phyloP scores from a whole-genome alignment of 37 sponge, comb jelly and placozoan genomes.

The Theonella swinhoei region DNA sequence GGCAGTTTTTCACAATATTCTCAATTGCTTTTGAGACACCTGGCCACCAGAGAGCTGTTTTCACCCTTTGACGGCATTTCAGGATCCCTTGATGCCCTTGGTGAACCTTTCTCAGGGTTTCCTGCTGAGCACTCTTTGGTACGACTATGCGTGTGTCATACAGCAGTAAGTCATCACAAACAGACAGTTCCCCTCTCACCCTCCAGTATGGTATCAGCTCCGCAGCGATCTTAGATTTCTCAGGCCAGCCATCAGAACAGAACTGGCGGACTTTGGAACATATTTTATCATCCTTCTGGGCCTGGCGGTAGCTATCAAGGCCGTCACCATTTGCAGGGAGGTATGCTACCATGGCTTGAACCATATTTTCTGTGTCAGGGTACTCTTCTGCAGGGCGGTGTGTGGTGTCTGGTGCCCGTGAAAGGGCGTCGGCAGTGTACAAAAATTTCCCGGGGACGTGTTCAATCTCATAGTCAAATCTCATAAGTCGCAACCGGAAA shows the following conservation, averaged over 20 bases:
- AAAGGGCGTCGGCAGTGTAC: constrained; percentile 50
- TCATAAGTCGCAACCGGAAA: constrained; percentile 30
- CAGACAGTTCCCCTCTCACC: constrained; percentile 21
- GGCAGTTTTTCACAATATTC: too few relatives aligned
- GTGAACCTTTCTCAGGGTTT: too few relatives aligned
- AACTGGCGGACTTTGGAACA: background rate
- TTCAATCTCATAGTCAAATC: constrained; percentile 25
- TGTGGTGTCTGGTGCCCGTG: background rate
- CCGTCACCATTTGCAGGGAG: constrained; percentile 1
- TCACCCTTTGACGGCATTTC: too few relatives aligned
- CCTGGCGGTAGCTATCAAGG: constrained; percentile 3
- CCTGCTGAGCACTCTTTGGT: too few relatives aligned
- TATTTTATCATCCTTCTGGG: constrained; percentile 2
- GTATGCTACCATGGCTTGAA: background rate
- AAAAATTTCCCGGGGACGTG: constrained; percentile 55
- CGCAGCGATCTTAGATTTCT: too few relatives aligned
- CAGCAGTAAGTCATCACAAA: too few relatives aligned
- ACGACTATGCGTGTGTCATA: too few relatives aligned
- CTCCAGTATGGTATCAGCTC: constrained; percentile 18
- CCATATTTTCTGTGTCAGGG: constrained; percentile 11
- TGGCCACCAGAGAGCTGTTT: too few relatives aligned
- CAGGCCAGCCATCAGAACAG: too few relatives aligned
- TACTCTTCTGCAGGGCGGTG: background rate
- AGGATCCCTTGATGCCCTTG: too few relatives aligned
- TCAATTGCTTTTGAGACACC: too few relatives aligned